Evolutionary conservation across 2,888 invertebrate genomes (phyloP).

Genomic region (Acrocera orbiculus): DNA sequence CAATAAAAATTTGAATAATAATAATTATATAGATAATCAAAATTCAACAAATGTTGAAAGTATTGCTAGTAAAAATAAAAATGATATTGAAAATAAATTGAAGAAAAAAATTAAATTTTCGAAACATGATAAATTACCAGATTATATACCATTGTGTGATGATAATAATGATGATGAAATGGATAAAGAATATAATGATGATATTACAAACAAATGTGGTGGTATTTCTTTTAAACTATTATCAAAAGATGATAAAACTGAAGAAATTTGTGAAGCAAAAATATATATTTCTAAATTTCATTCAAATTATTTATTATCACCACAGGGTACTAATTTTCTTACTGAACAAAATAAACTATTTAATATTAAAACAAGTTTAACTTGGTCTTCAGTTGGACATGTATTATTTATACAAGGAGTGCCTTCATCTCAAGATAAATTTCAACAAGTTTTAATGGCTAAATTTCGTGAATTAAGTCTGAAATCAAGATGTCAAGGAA

Average conservation of each 20-base stretch:
- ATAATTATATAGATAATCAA: neutral
- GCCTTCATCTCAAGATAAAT: constrained; percentile 33
- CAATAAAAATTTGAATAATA: neutral
- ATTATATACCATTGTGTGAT: no score
- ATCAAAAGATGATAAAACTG: neutral
- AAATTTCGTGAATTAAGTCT: constrained; percentile 21
- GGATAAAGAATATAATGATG: neutral
- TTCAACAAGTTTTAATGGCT: constrained; percentile 34
- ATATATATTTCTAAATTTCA: constrained; percentile 35
- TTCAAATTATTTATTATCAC: constrained; percentile 32
- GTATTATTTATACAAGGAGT: constrained; percentile 36
- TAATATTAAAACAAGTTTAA: constrained; percentile 23
- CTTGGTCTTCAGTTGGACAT: constrained; percentile 29
- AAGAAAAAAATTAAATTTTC: neutral
- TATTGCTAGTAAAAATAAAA: neutral
- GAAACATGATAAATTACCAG: neutral
- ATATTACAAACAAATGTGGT: neutral
- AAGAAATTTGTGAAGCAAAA: constrained; percentile 24
- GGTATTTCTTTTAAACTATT: no score
- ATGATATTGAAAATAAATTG: neutral
- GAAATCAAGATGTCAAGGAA: constrained; percentile 17
- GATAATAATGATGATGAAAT: neutral
- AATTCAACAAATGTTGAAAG: neutral
- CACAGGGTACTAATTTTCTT: constrained; percentile 34
- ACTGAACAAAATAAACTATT: constrained; percentile 24